These are phyloP conservation scores for Delichon dasypus DNA, from an alignment of 2,797 vertebrate species.

Conservation along the genomic window DNA sequence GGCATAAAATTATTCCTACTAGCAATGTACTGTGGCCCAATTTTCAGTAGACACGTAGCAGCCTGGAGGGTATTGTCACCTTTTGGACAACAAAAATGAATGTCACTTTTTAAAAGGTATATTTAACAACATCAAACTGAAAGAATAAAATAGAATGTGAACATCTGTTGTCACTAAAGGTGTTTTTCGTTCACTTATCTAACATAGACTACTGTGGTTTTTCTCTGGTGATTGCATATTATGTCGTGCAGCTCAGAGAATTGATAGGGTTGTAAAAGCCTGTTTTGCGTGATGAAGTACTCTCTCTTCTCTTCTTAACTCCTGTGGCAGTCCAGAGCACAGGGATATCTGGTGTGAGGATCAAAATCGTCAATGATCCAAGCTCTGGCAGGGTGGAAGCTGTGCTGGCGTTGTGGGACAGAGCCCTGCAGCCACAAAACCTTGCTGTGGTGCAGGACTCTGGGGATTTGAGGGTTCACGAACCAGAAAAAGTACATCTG, in stretches of 20 bases:
- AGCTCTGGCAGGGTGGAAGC: background rate
- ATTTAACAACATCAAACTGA: background rate
- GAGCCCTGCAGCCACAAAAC: background rate
- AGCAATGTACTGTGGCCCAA: background rate
- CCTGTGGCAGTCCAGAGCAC: accelerated
- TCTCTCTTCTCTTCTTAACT: background rate
- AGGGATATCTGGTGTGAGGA: background rate
- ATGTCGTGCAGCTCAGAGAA: background rate
- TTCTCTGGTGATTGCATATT: background rate
- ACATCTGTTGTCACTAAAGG: background rate
- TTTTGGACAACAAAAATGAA: background rate
- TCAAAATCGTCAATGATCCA: background rate
- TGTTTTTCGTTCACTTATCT: background rate
- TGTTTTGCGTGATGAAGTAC: background rate
- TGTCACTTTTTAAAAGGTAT: background rate
- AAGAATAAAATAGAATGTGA: background rate
- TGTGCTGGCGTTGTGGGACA: background rate
- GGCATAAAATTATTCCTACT: background rate
- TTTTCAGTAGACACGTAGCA: background rate
- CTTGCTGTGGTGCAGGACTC: background rate
- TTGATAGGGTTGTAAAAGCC: background rate
- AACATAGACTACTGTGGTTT: accelerated
- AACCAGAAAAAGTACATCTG: background rate
- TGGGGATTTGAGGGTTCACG: background rate
- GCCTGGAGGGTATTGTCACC: background rate